Percentiles rank a stretch among this genome's conserved stretches.
Conservation (phyloP, 2,797 vertebrate species). For the Sciurus vulgaris region DNA sequence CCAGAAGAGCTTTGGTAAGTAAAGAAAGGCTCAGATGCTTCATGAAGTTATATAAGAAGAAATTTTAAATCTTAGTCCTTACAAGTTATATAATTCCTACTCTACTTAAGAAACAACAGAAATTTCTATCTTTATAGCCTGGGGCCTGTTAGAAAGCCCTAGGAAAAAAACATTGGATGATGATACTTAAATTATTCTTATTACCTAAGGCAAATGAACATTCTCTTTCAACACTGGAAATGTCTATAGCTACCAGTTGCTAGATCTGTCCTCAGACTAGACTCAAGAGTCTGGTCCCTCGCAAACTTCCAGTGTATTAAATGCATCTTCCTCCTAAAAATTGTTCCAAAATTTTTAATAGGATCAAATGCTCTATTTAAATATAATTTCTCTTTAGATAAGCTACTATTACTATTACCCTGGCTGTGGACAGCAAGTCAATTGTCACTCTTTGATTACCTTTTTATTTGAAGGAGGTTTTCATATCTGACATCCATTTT, state of each 20-base stretch:
- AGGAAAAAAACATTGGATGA: background rate
- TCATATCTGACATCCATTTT: background rate
- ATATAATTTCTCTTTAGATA: background rate
- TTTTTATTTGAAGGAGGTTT: constrained; percentile 32
- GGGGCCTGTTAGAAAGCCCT: constrained; percentile 27
- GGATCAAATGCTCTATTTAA: background rate
- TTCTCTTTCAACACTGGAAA: constrained; percentile 24
- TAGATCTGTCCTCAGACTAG: background rate
- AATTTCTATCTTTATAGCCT: constrained; percentile 9
- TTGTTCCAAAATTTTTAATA: background rate
- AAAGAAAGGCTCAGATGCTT: constrained; percentile 35
- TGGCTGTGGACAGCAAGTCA: background rate
- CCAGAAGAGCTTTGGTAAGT: constrained; percentile 95
- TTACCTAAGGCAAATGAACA: background rate
- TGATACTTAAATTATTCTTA: background rate
- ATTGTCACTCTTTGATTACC: background rate
- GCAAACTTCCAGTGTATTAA: constrained; percentile 14
- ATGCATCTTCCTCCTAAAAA: background rate
- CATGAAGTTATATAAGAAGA: constrained; percentile 18
- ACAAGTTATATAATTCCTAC: background rate
- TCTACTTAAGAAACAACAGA: background rate
- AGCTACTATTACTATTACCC: background rate
- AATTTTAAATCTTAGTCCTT: constrained; percentile 36
- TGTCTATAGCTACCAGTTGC: background rate
- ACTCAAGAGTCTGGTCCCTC: background rate